Evolutionary conservation across 1,140 invertebrate species (phyloP), one percentile per base, ranked within the genome.

Genomic region (Bombus waltoni): DNA sequence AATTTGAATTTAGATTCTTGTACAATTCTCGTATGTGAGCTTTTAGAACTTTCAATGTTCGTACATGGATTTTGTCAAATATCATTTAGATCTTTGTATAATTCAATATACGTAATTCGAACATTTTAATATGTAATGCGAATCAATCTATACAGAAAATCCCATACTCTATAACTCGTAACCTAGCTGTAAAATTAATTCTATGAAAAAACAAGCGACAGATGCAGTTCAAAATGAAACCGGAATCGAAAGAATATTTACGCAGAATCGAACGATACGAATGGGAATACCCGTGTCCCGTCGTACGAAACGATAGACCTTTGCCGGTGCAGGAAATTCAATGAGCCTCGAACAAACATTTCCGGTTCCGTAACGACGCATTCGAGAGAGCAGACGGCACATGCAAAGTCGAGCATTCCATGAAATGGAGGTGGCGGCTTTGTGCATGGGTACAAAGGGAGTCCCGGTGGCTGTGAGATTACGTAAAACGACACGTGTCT

Each of bases 271-370:
- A 72, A 35, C 35, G 38, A n/a, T 13, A 35, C 44, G 28, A 42
- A 74, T 42, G 44, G 42, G 44, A 8, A n/a, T 22, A 28, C 15
- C 5, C 42, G 22, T n/a, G 38, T 82, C 22, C 25, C 10, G 38
- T 42, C 47, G 28, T n/a, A 82, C 66, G 4, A 22, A 65, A 44
- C 28, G 59, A 5, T 25, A 38, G 59, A 83, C 88, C 76, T 89
- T 89, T 66, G 88, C 76, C 77, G 62, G 44, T 66, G 81, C 81
- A 72, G 85, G 77, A 81, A 87, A 89, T 87, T 90, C 88, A 90
- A 90, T 89, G 89, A 90, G 88, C 85, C 89, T 89, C 89, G 71
- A 89, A 87, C 89, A 89, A 90, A 89, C 89, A 77, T 90, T 90
- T 84, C 88, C 85, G 81, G 65, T 80, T 89, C 78, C 85, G 68